Evolutionary conservation across 2,888 invertebrate species (phyloP).

Genomic region (Heliconius aoede): DNA sequence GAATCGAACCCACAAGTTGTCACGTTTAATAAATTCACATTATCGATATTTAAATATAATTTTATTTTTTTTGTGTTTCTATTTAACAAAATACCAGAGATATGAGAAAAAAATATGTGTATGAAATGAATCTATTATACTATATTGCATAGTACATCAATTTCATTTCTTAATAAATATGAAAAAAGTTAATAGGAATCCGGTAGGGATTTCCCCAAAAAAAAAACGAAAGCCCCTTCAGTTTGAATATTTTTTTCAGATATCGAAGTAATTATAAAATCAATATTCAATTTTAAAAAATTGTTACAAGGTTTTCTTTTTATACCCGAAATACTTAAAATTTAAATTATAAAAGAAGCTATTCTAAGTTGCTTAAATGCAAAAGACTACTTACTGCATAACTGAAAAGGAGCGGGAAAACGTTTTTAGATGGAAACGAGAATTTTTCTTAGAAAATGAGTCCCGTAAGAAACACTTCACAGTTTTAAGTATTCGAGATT

Average conservation of each 20-base stretch:
- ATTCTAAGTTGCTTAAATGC: constrained; percentile 6
- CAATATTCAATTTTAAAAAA: neutral
- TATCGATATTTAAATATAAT: too few relatives aligned
- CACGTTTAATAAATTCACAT: too few relatives aligned
- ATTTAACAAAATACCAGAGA: neutral
- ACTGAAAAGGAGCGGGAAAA: neutral
- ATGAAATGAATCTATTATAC: too few relatives aligned
- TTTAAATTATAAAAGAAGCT: constrained; percentile 2
- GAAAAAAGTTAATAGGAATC: neutral
- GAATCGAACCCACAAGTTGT: too few relatives aligned
- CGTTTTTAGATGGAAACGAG: neutral
- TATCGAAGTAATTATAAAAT: neutral
- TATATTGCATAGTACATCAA: too few relatives aligned
- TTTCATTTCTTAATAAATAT: neutral
- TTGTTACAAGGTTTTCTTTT: neutral
- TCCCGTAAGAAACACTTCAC: constrained; percentile 57
- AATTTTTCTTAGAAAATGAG: constrained; percentile 28
- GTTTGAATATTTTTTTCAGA: too few relatives aligned
- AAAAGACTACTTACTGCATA: neutral
- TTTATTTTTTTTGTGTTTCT: too few relatives aligned
- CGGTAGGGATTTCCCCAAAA: neutral
- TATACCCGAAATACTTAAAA: neutral
- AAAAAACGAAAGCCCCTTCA: neutral
- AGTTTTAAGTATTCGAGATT: constrained; percentile 66
- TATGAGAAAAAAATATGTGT: neutral